Evolutionary conservation across 64 coral and sea anemone species (phyloP).

Genomic region (Anthopleura sola): DNA sequence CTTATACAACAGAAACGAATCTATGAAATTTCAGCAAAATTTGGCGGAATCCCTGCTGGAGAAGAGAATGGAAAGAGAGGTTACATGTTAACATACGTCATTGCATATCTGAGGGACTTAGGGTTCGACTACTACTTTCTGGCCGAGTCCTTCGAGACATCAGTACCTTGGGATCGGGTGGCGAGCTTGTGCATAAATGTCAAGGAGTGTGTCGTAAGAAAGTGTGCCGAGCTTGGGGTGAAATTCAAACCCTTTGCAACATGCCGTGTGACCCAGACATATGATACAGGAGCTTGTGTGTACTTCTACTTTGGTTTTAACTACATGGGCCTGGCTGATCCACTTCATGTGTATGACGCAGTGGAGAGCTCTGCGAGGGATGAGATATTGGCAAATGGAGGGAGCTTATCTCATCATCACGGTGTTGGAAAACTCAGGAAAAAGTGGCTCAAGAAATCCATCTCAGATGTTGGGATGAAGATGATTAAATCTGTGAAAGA

Average conservation of each 20-base stretch:
- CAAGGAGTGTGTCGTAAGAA: slow-evolving; percentile 80
- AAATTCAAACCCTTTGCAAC: slow-evolving; percentile 69
- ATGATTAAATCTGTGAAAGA: slow-evolving; percentile 82
- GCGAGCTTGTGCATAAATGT: slow-evolving; percentile 76
- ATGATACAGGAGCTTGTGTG: slow-evolving; percentile 93
- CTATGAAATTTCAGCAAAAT: slow-evolving; percentile 87
- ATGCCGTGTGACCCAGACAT: slow-evolving; percentile 94
- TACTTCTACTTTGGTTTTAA: slow-evolving; percentile 98
- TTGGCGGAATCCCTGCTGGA: slow-evolving; percentile 84
- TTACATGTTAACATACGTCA: slow-evolving; percentile 97
- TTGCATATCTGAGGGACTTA: slow-evolving; percentile 91
- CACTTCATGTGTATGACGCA: slow-evolving; percentile 67
- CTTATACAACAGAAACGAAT: slow-evolving; percentile 79
- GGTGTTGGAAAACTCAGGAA: slow-evolving; percentile 93
- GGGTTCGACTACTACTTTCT: slow-evolving; percentile 81
- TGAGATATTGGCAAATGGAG: slow-evolving; percentile 91
- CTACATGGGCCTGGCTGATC: slow-evolving; percentile 75
- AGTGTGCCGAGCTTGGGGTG: slow-evolving; percentile 78
- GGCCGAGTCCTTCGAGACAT: slow-evolving; percentile 95
- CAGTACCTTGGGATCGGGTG: slow-evolving; percentile 95
- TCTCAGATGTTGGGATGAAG: slow-evolving; percentile 85
- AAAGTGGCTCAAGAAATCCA: slow-evolving; percentile 81
- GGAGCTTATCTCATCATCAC: slow-evolving; percentile 92
- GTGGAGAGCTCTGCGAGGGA: slow-evolving; percentile 78
- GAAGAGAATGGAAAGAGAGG: slow-evolving; percentile 92